phyloP scores from a whole-genome alignment of 1,140 invertebrate species.

The Delia radicum region DNA sequence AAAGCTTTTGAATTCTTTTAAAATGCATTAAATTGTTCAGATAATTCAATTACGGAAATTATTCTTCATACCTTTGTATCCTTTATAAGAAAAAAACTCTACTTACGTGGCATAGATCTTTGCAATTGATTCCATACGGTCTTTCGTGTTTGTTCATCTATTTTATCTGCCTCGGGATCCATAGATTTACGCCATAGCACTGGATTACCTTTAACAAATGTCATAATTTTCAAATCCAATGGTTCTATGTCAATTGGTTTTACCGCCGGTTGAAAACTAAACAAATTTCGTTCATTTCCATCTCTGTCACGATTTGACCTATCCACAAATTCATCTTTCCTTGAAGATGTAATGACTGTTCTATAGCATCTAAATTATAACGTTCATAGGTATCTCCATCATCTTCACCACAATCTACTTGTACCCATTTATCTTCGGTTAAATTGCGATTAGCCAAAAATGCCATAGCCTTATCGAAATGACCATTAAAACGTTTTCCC shows the following conservation, averaged over 20 bases:
- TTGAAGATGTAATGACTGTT: conserved; percentile 36
- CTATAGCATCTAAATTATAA: conserved; percentile 44
- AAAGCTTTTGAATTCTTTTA: too few relatives aligned
- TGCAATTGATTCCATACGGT: conserved; percentile 47
- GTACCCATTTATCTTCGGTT: conserved; percentile 38
- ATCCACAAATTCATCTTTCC: background rate
- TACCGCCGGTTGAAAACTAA: conserved; percentile 7
- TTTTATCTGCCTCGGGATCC: conserved; percentile 45
- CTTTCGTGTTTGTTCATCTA: conserved; percentile 46
- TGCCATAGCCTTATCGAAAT: conserved; percentile 52
- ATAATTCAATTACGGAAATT: too few relatives aligned
- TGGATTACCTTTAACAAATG: conserved; percentile 53
- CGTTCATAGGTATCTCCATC: conserved; percentile 46
- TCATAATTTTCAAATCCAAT: conserved; percentile 46
- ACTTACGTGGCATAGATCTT: conserved; percentile 35
- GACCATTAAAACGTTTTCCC: conserved; percentile 51
- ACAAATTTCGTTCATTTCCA: background rate
- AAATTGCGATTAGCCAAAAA: conserved; percentile 47
- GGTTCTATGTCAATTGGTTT: conserved; percentile 42
- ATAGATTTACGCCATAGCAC: conserved; percentile 48
- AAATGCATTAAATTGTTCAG: too few relatives aligned
- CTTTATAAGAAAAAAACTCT: background rate
- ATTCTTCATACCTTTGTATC: background rate
- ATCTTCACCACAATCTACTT: conserved; percentile 45
- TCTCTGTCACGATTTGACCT: background rate